Percentiles rank a stretch among this genome's conserved stretches.
These are phyloP conservation scores for Marasmarcha lunaedactyla DNA, from an alignment of 2,888 invertebrate species.

Conservation along the genomic window DNA sequence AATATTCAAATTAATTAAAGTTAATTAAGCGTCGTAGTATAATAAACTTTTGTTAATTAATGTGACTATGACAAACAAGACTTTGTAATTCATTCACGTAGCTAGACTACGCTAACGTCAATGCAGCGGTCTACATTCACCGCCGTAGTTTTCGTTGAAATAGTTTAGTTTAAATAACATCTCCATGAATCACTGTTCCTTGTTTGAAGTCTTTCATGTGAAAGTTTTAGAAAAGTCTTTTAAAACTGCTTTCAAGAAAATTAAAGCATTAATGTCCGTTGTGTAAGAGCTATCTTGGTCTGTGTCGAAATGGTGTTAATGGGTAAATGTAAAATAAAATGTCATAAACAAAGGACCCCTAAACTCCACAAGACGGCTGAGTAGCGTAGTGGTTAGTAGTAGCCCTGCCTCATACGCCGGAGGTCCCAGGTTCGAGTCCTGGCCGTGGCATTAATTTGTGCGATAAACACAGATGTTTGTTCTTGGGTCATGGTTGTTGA, in stretches of 20 bases:
- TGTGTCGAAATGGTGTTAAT: conserved; percentile 13
- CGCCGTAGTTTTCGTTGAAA: not conserved
- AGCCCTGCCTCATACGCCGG: too few species aligned
- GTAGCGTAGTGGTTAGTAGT: too few species aligned
- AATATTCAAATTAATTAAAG: conserved; percentile 26
- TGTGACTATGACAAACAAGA: not conserved
- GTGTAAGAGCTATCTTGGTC: conserved; percentile 29
- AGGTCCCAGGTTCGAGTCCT: too few species aligned
- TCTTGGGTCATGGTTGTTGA: too few species aligned
- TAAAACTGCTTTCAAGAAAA: conserved; percentile 66
- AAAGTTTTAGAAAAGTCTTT: conserved; percentile 65
- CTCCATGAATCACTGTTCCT: conserved; percentile 5
- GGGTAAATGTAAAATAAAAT: too few species aligned
- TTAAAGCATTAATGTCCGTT: conserved; percentile 61
- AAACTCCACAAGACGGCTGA: too few species aligned
- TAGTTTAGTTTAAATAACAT: not conserved
- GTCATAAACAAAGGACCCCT: too few species aligned
- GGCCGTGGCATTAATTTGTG: too few species aligned
- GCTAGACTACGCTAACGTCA: too few species aligned
- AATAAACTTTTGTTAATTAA: not conserved
- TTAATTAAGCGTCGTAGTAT: not conserved
- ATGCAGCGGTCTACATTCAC: too few species aligned
- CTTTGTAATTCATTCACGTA: not conserved
- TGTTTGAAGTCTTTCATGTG: conserved; percentile 50
- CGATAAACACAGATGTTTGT: too few species aligned